Evolutionary conservation across 2,888 invertebrate genomes (phyloP).

Genomic region (Busseola fusca): DNA sequence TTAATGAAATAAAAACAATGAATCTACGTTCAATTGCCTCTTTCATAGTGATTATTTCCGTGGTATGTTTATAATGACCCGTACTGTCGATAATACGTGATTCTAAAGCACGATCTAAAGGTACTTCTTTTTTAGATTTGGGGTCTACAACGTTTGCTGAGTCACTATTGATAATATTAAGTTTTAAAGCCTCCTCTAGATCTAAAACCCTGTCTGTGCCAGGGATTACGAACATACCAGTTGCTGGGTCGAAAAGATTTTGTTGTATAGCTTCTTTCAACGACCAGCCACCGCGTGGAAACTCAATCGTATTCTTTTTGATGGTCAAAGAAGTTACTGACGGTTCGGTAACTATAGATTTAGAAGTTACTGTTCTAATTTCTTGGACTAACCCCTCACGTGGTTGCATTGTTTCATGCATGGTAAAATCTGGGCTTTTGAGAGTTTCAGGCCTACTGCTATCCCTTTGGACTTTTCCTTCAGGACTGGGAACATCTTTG

Average conservation of each 20-base stretch:
- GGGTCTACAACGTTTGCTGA: slow-evolving; percentile 95
- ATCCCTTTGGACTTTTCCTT: slow-evolving; percentile 85
- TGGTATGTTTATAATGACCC: slow-evolving; percentile 91
- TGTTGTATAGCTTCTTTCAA: slow-evolving; percentile 95
- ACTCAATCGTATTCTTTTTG: slow-evolving; percentile 92
- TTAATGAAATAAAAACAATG: slow-evolving; percentile 89
- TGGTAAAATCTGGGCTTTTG: slow-evolving; percentile 88
- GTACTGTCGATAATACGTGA: slow-evolving; percentile 93
- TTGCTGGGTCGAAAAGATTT: slow-evolving; percentile 94
- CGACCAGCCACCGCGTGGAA: slow-evolving; percentile 95
- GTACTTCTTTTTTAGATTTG: slow-evolving; percentile 91
- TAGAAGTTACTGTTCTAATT: slow-evolving; percentile 81
- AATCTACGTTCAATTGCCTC: slow-evolving; percentile 92
- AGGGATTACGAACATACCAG: slow-evolving; percentile 95
- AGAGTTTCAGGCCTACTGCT: slow-evolving; percentile 88
- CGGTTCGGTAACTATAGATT: slow-evolving; percentile 83
- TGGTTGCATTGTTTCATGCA: slow-evolving; percentile 68
- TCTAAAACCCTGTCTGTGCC: slow-evolving; percentile 95
- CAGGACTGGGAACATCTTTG: slow-evolving; percentile 83
- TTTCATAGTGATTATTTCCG: slow-evolving; percentile 91
- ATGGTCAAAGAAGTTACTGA: slow-evolving; percentile 85
- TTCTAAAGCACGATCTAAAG: slow-evolving; percentile 92
- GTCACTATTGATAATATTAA: slow-evolving; percentile 95
- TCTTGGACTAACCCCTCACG: slow-evolving; percentile 73
- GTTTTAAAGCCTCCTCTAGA: slow-evolving; percentile 95